phyloP scores from a whole-genome alignment of 2,888 invertebrate species.

The Drosophila macrothrix region DNA sequence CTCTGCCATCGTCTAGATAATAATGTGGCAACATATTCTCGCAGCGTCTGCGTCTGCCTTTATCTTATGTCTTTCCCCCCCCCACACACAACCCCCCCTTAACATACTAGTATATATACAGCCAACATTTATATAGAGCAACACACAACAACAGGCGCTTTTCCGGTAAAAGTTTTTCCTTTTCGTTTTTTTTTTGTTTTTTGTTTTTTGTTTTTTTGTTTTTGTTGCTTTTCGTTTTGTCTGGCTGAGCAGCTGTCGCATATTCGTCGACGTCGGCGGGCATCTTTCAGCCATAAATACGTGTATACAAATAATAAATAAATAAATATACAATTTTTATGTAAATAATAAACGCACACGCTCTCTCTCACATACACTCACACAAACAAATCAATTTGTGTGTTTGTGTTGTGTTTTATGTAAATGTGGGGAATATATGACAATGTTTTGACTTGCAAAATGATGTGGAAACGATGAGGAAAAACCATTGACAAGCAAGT shows the following conservation, averaged over 20 bases:
- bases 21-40: constrained; percentile 81
- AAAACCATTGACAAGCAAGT: constrained; percentile 51
- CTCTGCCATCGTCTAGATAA: constrained; percentile 65
- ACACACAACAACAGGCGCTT: constrained; percentile 33
- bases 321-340: constrained; percentile 71
- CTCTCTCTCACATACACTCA: background rate
- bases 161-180: constrained; percentile 56
- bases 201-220: constrained; percentile 28
- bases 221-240: constrained; percentile 47
- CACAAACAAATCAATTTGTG: constrained; percentile 19
- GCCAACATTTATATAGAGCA: constrained; percentile 46
- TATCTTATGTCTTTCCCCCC: constrained; percentile 53
- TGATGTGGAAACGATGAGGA: constrained; percentile 79
- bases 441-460: constrained; percentile 63
- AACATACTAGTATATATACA: constrained; percentile 29
- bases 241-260: constrained; percentile 75
- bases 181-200: constrained; percentile 1
- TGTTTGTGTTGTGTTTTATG: constrained; percentile 48
- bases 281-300: constrained; percentile 61
- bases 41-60: constrained; percentile 71
- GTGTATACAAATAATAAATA: constrained; percentile 69
- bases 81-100: background rate
- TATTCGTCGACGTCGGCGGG: constrained; percentile 46
- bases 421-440: constrained; percentile 53
- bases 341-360: constrained; percentile 53